Percentiles rank a stretch among this genome's conserved stretches.
Conservation (phyloP, 2,888 invertebrate genomes). For the Itoplectis maculator region DNA sequence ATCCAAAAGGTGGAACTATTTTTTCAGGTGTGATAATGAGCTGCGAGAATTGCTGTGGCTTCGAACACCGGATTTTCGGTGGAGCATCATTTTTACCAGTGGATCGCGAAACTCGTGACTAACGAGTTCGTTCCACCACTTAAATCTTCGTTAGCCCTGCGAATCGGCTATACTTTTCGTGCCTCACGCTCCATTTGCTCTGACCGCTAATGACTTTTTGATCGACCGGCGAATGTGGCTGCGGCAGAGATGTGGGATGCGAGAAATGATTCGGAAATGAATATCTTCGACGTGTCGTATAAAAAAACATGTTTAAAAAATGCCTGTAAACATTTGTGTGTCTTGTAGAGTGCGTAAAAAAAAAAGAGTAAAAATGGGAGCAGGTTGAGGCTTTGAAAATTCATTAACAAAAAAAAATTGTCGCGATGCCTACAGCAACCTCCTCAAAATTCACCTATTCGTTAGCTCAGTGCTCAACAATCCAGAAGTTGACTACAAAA, state of each 20-base stretch:
- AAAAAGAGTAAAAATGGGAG: too few species aligned
- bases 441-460: background rate
- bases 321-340: background rate
- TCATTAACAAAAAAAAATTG: background rate
- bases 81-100: background rate
- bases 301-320: background rate
- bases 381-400: too few species aligned
- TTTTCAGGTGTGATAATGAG: background rate
- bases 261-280: background rate
- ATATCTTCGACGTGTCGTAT: background rate
- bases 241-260: background rate
- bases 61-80: constrained; percentile 7
- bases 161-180: constrained; percentile 39
- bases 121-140: constrained; percentile 65
- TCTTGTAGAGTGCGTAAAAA: too few species aligned
- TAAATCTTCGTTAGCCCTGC: constrained; percentile 69
- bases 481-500: background rate
- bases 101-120: constrained; percentile 18
- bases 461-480: constrained; percentile 8
- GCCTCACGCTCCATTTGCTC: constrained; percentile 26
- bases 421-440: background rate
- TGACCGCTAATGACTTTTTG: constrained; percentile 56
- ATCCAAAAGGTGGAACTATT: background rate
- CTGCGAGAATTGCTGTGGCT: constrained; percentile 7
- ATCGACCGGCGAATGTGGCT: constrained; percentile 28